A percentile compares a stretch with the other conserved stretches of the same genome.
Conservation (phyloP, 1,140 invertebrate genomes). For the Ceratosolen fusciceps region DNA sequence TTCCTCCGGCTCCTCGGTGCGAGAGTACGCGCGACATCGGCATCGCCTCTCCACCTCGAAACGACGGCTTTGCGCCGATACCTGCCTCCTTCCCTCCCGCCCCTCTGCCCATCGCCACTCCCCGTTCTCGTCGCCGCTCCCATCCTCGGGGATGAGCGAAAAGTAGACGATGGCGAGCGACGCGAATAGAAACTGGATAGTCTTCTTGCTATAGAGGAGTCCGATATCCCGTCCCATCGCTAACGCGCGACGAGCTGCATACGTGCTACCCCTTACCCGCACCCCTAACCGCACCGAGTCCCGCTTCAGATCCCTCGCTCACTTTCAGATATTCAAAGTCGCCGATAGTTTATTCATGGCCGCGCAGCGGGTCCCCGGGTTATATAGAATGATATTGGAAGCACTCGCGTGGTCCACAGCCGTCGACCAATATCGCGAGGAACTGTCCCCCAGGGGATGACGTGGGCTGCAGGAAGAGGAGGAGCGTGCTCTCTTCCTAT, state of each 20-base stretch:
- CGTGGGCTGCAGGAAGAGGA: not conserved
- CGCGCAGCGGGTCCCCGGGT: slow-evolving; percentile 63
- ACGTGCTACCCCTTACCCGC: not conserved
- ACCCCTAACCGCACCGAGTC: not conserved
- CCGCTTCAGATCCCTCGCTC: not conserved
- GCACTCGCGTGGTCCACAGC: slow-evolving; percentile 60
- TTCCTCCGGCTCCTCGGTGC: not conserved
- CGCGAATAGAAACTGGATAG: slow-evolving; percentile 44
- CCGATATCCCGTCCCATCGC: slow-evolving; percentile 17
- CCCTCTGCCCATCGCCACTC: not conserved
- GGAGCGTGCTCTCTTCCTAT: not conserved
- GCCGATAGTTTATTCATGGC: slow-evolving; percentile 72
- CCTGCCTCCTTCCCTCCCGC: slow-evolving; percentile 1
- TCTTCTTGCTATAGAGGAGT: not conserved
- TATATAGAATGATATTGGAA: slow-evolving; percentile 71
- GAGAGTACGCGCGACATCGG: slow-evolving; percentile 12
- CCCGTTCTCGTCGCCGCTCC: not conserved
- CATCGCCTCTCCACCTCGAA: not conserved
- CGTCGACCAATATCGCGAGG: slow-evolving; percentile 69
- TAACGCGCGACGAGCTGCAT: not conserved
- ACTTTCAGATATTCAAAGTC: slow-evolving; percentile 71
- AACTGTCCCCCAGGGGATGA: slow-evolving; percentile 69
- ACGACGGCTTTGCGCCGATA: not conserved
- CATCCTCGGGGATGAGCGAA: not conserved
- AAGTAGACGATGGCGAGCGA: slow-evolving; percentile 1